A percentile compares a stretch with the other conserved stretches of the same genome.
These are phyloP conservation scores for Thunnus albacares DNA, from an alignment of 2,797 vertebrate genomes.

Conservation along the genomic window DNA sequence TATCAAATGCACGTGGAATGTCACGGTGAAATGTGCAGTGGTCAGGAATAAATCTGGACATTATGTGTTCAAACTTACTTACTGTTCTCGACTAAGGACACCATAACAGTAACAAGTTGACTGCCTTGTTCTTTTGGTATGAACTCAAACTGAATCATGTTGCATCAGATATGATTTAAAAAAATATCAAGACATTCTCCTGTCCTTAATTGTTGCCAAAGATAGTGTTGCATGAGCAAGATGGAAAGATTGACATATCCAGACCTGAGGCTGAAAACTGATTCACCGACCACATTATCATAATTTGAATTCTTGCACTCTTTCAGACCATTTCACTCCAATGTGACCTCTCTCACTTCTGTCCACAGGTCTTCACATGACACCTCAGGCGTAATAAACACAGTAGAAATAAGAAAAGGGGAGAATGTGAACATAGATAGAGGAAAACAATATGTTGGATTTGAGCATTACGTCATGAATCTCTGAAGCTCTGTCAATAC, in stretches of 20 bases:
- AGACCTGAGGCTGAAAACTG: too few species aligned
- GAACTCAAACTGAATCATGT: neutral
- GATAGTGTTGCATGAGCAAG: too few species aligned
- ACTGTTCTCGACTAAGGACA: neutral
- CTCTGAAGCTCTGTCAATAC: slow-evolving; percentile 18
- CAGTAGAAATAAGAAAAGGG: neutral
- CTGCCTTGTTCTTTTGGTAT: neutral
- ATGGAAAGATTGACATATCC: too few species aligned
- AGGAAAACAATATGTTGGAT: slow-evolving; percentile 19
- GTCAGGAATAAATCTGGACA: neutral
- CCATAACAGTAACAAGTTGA: neutral
- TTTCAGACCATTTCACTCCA: neutral
- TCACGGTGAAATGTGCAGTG: neutral
- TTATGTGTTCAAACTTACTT: neutral
- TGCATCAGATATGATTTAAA: neutral
- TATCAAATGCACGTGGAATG: slow-evolving; percentile 1
- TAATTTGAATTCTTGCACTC: neutral
- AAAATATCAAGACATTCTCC: too few species aligned
- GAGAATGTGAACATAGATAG: neutral
- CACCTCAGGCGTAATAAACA: neutral
- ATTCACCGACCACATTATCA: neutral
- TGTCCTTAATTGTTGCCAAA: too few species aligned
- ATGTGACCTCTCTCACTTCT: neutral
- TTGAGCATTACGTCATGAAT: neutral
- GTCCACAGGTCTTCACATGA: neutral